phyloP scores from a whole-genome alignment of 2,797 vertebrate species.

The Nasua narica region DNA sequence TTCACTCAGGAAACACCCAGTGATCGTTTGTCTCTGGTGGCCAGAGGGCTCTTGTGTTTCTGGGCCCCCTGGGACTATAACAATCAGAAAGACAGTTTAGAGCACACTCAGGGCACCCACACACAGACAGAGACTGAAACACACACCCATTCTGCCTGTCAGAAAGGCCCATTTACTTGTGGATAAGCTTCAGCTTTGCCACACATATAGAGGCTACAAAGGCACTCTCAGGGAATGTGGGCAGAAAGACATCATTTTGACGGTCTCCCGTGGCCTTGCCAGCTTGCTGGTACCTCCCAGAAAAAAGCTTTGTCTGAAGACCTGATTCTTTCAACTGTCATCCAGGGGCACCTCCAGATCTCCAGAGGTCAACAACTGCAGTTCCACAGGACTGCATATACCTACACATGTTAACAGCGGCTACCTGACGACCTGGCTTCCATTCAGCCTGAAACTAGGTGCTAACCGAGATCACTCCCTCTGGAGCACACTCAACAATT shows the following conservation, averaged over 20 bases:
- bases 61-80: not conserved
- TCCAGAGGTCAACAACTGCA: not conserved
- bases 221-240: not conserved
- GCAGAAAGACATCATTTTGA: not conserved
- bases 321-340: not conserved
- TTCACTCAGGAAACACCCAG: not conserved
- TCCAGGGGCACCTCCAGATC: not conserved
- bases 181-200: not conserved
- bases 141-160: not conserved
- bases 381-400: not conserved
- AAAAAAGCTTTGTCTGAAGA: not conserved
- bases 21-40: not conserved
- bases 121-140: not conserved
- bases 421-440: not conserved
- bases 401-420: not conserved
- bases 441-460: not conserved
- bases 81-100: not conserved
- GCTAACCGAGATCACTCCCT: not conserved
- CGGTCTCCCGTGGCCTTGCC: not conserved
- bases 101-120: not conserved
- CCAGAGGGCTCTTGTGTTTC: not conserved
- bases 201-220: not conserved
- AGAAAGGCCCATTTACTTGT: not conserved
- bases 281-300: not conserved
- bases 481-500: not conserved